A percentile compares a stretch with the other conserved stretches of the same genome.
phyloP scores from a whole-genome alignment of 92 coral and sea anemone genomes.

The Epizoanthus scotinus region DNA sequence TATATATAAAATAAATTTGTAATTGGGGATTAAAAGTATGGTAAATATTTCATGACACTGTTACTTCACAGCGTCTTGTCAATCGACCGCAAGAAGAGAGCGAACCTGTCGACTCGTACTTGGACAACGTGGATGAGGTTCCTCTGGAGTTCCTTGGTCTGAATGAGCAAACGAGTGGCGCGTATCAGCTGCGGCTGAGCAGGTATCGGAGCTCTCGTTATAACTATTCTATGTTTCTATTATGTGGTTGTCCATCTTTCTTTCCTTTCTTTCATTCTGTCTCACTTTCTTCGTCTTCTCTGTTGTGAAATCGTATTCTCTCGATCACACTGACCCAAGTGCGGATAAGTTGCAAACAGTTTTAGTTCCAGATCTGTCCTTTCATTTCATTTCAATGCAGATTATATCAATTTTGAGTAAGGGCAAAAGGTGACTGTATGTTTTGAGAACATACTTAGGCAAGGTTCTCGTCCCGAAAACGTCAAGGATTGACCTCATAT shows the following conservation, averaged over 20 bases:
- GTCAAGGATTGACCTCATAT: no score
- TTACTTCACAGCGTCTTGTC: constrained; percentile 13
- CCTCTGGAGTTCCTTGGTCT: constrained; percentile 68
- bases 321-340: no score
- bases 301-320: no score
- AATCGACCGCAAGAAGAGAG: constrained; percentile 32
- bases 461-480: no score
- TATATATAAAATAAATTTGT: no score
- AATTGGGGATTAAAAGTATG: not conserved
- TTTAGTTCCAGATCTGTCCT: no score
- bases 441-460: no score
- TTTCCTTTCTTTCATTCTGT: not conserved
- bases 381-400: no score
- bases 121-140: constrained; percentile 55
- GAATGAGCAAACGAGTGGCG: constrained; percentile 25
- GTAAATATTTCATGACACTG: not conserved
- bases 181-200: constrained; percentile 56
- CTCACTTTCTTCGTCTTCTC: not conserved
- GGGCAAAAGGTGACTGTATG: no score
- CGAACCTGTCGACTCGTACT: constrained; percentile 51
- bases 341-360: no score
- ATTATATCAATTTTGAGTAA: no score
- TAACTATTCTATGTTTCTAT: not conserved
- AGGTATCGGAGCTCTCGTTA: constrained; percentile 39
- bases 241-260: no score